Percentiles rank a stretch among this genome's conserved stretches.
Conservation (phyloP, 2,797 vertebrate genomes). For the Gouania willdenowi region DNA sequence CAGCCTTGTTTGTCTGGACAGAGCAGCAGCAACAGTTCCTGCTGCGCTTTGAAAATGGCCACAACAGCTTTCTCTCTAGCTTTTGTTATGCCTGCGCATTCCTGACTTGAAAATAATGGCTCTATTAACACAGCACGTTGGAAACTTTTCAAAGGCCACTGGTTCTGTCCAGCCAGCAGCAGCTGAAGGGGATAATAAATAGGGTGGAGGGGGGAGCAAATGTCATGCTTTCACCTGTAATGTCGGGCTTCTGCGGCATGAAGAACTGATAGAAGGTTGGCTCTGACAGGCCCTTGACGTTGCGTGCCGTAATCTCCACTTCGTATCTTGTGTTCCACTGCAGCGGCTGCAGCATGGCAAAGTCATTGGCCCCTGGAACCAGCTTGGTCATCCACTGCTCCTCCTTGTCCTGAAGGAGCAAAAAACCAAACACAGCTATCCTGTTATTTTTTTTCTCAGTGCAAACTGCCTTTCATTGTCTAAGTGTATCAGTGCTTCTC, state of each 20-base stretch:
- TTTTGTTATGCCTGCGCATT: no score
- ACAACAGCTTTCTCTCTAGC: no score
- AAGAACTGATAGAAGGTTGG: constrained; percentile 96
- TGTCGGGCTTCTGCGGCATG: constrained; percentile 97
- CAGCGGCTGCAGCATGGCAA: constrained; percentile 90
- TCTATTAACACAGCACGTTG: no score
- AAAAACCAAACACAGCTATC: neutral
- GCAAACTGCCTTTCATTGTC: neutral
- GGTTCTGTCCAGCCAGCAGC: no score
- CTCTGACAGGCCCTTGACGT: constrained; percentile 93
- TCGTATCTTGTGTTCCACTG: constrained; percentile 97
- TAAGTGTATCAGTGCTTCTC: no score
- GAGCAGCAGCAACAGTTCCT: no score
- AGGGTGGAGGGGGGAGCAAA: no score
- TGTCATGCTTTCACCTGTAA: constrained; percentile 82
- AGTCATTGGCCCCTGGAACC: constrained; percentile 88
- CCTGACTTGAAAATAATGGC: no score
- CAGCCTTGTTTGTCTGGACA: no score
- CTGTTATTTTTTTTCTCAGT: neutral
- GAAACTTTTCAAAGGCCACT: no score
- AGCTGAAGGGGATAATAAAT: no score
- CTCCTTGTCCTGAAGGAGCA: constrained; percentile 84
- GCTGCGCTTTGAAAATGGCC: no score
- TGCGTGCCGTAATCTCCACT: constrained; percentile 95
- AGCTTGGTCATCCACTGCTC: constrained; percentile 97